These are phyloP conservation scores for Lagria hirta DNA, from an alignment of 2,888 invertebrate species.

Conservation along the genomic window DNA sequence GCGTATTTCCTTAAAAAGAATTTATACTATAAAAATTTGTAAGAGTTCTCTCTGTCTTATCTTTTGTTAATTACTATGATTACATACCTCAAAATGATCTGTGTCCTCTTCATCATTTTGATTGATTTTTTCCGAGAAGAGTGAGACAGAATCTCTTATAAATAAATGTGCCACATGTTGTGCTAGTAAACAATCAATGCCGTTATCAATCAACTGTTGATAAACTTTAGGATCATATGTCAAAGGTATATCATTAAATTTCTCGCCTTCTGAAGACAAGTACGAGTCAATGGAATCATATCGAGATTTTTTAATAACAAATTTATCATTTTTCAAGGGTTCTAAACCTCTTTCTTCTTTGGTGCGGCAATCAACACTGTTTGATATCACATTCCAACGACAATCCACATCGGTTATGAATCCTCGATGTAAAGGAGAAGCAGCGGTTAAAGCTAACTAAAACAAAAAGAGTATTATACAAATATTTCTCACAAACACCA, in stretches of 20 bases:
- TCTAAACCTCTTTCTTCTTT: slow-evolving; percentile 84
- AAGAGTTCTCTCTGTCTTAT: no score
- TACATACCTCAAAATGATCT: slow-evolving; percentile 93
- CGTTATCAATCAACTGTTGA: slow-evolving; percentile 78
- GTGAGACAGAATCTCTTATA: slow-evolving; percentile 92
- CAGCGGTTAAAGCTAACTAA: slow-evolving; percentile 92
- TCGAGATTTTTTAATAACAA: slow-evolving; percentile 88
- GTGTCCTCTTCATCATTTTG: slow-evolving; percentile 92
- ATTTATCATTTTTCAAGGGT: slow-evolving; percentile 72
- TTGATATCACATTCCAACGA: slow-evolving; percentile 96
- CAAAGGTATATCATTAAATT: slow-evolving; percentile 93
- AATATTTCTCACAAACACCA: no score
- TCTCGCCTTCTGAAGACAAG: slow-evolving; percentile 83
- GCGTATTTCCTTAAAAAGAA: no score
- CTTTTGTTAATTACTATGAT: background rate
- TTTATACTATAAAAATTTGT: no score
- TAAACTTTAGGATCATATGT: slow-evolving; percentile 84
- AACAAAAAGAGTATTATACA: slow-evolving; percentile 1
- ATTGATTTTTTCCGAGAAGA: slow-evolving; percentile 92
- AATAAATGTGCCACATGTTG: slow-evolving; percentile 98
- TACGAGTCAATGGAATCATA: slow-evolving; percentile 99
- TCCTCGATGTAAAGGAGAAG: slow-evolving; percentile 93
- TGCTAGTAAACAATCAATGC: slow-evolving; percentile 90
- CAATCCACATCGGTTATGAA: slow-evolving; percentile 95
- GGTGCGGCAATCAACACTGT: slow-evolving; percentile 94